Percentiles rank a stretch among this genome's conserved stretches.
Conservation (phyloP, 1,140 invertebrate genomes). For the Heliconius hermathena region DNA sequence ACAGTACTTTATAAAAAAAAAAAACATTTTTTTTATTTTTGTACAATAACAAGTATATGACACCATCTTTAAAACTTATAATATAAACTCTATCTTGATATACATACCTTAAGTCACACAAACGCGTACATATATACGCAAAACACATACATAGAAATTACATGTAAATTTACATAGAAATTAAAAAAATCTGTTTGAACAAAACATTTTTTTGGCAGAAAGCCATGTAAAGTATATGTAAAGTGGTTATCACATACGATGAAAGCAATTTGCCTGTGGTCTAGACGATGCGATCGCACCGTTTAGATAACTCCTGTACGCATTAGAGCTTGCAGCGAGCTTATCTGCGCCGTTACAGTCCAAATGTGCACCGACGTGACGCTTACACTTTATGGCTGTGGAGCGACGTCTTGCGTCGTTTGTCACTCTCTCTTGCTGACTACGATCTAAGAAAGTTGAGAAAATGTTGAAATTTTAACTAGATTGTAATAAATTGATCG, state of each 20-base stretch:
- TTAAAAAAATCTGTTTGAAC: not conserved
- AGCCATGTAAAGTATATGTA: conserved; percentile 4
- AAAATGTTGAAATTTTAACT: not conserved
- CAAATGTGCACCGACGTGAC: conserved; percentile 1
- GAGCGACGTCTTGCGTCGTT: not conserved
- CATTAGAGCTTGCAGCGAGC: not conserved
- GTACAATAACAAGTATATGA: no score
- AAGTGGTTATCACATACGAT: conserved; percentile 10
- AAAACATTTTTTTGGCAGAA: not conserved
- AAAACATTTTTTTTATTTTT: no score
- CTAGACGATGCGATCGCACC: conserved; percentile 2
- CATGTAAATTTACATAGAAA: not conserved
- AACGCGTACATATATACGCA: not conserved
- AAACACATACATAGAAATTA: no score
- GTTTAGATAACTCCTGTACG: not conserved
- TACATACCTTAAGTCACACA: no score
- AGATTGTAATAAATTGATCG: not conserved
- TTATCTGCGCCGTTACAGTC: conserved; percentile 6
- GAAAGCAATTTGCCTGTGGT: conserved; percentile 12
- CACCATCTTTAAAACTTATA: no score
- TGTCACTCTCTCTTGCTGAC: not conserved
- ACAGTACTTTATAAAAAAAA: no score
- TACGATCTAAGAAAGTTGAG: not conserved
- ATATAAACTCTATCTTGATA: no score
- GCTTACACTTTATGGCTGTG: not conserved